Evolutionary conservation across 2,797 vertebrate genomes (phyloP), one percentile per base, ranked within the genome.

Genomic region (Sebastes steindachneri): DNA sequence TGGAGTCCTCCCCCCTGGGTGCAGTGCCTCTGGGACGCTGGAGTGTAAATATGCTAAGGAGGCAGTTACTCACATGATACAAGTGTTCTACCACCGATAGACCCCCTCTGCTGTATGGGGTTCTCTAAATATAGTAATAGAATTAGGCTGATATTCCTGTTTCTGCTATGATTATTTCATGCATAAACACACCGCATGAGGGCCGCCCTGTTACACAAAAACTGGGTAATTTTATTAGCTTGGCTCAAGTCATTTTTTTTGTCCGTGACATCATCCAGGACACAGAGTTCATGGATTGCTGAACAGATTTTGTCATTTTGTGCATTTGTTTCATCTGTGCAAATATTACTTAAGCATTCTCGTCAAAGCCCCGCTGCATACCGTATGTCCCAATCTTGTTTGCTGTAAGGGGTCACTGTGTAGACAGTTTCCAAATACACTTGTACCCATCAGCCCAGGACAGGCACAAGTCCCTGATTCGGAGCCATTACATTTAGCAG

Each of bases 271-370:
- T 15, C 68, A 79, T 68, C 2, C 59, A 68, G 68, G 68, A 79
- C 63, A 66, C 64, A 57, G 54, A 65, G 60, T 80, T 89, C 65
- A 76, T 48, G 9, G 62, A 76, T 58, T 76, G 64, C 45, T 69
- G 59, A 83, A 68, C 48, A 79, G 6, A 73, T 81, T 80, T 75
- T 33, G 25, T 80, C 54, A 73, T 35, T 45, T 45, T 45, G 41
- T 77, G 28, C 59, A 77, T 86, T 78, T 9, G 55, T 31, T 26
- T 25, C 65, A 77, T 68, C 54, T 89, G 85, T 79, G 79, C 75
- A 91, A 90, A 90, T 83, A 90, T 83, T 85, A 71, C 71, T 66
- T 11, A 29, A 83, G 70, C 33, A 28, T 86, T 68, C 58, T 73
- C 25, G 19, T 79, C 28, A 77, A 86, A 87, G 75, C 23, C 8